Percentiles rank a stretch among this genome's conserved stretches.
phyloP scores from a whole-genome alignment of 2,888 invertebrate genomes.

The Teinopalpus imperialis region DNA sequence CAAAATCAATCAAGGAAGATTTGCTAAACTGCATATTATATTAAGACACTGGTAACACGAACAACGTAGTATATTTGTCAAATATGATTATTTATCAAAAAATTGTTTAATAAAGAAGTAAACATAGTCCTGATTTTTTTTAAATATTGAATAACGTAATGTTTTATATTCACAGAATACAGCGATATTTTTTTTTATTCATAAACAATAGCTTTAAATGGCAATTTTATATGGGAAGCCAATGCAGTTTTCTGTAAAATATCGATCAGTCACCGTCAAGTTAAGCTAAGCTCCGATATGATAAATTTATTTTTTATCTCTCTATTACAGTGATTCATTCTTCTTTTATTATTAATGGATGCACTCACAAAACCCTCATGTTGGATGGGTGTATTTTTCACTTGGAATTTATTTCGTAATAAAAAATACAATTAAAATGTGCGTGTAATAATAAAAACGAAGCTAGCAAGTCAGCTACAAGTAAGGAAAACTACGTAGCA shows the following conservation, averaged over 20 bases:
- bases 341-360: slow-evolving; percentile 10
- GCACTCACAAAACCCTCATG: background rate
- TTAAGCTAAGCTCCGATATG: slow-evolving; percentile 20
- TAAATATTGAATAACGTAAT: no score
- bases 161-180: slow-evolving; percentile 2
- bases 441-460: no score
- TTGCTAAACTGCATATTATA: no score
- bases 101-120: no score
- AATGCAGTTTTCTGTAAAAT: slow-evolving; percentile 19
- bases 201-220: background rate
- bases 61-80: no score
- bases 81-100: no score
- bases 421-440: no score
- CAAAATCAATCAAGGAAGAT: no score
- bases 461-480: no score
- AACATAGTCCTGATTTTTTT: no score
- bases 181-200: background rate
- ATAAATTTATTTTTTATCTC: slow-evolving; percentile 24
- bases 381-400: background rate
- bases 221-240: slow-evolving; percentile 6
- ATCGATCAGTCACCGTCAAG: slow-evolving; percentile 22
- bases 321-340: slow-evolving; percentile 16
- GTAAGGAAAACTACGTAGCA: no score
- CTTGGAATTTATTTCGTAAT: background rate
- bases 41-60: no score